phyloP scores from a whole-genome alignment of 2,113 vertebrate genomes.

The Rhodinocichla rosea region DNA sequence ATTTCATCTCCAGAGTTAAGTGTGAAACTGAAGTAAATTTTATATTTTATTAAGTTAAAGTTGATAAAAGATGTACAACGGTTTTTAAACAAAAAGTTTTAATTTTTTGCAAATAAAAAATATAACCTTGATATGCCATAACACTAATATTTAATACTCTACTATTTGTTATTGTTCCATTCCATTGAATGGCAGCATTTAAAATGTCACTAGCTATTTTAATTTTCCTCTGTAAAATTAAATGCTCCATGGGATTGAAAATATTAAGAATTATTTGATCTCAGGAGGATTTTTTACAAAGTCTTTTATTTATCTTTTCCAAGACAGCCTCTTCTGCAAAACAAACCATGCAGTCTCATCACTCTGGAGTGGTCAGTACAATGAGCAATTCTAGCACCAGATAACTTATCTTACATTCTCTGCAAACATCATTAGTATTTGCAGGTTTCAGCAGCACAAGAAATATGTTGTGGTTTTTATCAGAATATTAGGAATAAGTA shows the following conservation, averaged over 20 bases:
- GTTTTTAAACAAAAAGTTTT: neutral
- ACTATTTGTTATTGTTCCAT: neutral
- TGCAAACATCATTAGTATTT: neutral
- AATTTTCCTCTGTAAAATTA: neutral
- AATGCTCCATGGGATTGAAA: neutral
- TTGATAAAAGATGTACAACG: neutral
- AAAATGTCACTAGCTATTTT: neutral
- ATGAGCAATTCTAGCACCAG: neutral
- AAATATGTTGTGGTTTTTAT: neutral
- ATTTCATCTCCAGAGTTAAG: neutral
- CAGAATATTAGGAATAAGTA: neutral
- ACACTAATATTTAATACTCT: neutral
- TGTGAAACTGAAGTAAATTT: neutral
- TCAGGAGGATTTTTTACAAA: neutral
- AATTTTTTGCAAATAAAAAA: neutral
- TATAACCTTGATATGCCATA: neutral
- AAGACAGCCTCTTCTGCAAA: neutral
- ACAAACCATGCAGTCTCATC: neutral
- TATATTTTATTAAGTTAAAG: neutral
- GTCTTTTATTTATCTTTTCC: neutral
- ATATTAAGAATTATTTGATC: neutral
- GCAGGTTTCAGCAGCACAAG: neutral
- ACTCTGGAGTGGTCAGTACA: neutral
- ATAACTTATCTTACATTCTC: neutral
- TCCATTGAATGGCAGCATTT: neutral